phyloP scores from a whole-genome alignment of 2,888 invertebrate genomes.

The Marasmarcha lunaedactyla region DNA sequence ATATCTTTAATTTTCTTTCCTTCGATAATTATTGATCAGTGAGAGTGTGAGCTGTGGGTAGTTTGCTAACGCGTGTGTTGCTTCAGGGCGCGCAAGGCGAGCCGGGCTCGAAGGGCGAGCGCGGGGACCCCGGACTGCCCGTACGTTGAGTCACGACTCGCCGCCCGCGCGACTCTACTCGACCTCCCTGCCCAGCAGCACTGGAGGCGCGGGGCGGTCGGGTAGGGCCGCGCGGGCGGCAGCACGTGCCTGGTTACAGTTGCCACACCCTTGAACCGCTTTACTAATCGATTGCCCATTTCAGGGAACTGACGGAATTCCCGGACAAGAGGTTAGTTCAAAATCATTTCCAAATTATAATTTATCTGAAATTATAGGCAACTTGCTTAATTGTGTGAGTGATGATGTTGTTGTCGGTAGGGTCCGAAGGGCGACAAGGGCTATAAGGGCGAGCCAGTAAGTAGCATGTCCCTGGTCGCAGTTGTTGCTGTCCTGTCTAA shows the following conservation, averaged over 20 bases:
- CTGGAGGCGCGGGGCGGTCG: no score
- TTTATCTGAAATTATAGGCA: neutral
- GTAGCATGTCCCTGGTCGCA: constrained; percentile 33
- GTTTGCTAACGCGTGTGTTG: no score
- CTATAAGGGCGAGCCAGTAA: constrained; percentile 85
- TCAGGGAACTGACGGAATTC: constrained; percentile 94
- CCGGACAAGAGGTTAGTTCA: constrained; percentile 84
- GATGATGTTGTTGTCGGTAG: constrained; percentile 59
- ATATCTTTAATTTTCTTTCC: neutral
- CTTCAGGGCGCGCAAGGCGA: constrained; percentile 92
- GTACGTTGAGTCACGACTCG: no score
- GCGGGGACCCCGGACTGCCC: constrained; percentile 93
- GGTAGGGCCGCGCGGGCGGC: no score
- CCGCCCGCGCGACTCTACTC: constrained; percentile 8
- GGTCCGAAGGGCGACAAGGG: constrained; percentile 93
- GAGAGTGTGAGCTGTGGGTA: neutral
- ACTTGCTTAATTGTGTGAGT: neutral
- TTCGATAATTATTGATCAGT: no score
- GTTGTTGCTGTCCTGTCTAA: neutral
- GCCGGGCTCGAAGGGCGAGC: constrained; percentile 91
- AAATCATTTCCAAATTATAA: neutral
- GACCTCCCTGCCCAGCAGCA: no score
- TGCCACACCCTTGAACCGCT: constrained; percentile 2
- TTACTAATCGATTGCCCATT: constrained; percentile 28
- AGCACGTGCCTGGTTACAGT: constrained; percentile 1